These are phyloP conservation scores for Caloenas nicobarica DNA, from an alignment of 2,113 vertebrate genomes.

Conservation along the genomic window DNA sequence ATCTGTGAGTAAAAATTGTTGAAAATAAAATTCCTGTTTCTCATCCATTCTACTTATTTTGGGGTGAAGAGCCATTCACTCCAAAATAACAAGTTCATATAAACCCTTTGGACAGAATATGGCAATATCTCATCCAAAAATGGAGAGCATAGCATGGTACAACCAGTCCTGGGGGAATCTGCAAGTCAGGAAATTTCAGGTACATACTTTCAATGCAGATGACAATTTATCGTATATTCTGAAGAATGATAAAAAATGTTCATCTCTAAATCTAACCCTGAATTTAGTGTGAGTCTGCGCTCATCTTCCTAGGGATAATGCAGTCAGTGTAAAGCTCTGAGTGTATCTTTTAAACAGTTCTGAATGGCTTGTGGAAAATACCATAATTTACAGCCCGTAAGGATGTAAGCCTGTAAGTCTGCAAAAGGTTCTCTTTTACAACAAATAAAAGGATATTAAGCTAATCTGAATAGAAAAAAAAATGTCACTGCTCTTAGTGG, in stretches of 20 bases:
- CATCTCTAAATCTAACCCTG: not conserved
- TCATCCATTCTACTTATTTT: not conserved
- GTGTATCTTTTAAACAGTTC: not conserved
- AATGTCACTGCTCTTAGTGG: not conserved
- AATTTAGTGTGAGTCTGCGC: not conserved
- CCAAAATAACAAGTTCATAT: not conserved
- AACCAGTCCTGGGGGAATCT: not conserved
- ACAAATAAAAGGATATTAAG: not conserved
- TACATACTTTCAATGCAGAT: not conserved
- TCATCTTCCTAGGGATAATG: not conserved
- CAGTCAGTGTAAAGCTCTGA: not conserved
- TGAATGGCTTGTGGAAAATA: slow-evolving; percentile 6
- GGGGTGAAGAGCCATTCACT: not conserved
- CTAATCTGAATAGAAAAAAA: not conserved
- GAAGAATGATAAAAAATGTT: not conserved
- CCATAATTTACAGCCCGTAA: not conserved
- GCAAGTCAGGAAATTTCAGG: not conserved
- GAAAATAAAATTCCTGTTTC: not conserved
- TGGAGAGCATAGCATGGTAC: not conserved
- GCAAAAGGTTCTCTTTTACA: not conserved
- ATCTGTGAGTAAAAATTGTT: not conserved
- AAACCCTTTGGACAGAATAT: slow-evolving; percentile 16
- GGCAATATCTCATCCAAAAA: not conserved
- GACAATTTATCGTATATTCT: not conserved
- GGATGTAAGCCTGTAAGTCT: not conserved